Percentiles rank a stretch among this genome's conserved stretches.
phyloP scores from a whole-genome alignment of 2,888 invertebrate genomes.

The Autographa pulchrina region DNA sequence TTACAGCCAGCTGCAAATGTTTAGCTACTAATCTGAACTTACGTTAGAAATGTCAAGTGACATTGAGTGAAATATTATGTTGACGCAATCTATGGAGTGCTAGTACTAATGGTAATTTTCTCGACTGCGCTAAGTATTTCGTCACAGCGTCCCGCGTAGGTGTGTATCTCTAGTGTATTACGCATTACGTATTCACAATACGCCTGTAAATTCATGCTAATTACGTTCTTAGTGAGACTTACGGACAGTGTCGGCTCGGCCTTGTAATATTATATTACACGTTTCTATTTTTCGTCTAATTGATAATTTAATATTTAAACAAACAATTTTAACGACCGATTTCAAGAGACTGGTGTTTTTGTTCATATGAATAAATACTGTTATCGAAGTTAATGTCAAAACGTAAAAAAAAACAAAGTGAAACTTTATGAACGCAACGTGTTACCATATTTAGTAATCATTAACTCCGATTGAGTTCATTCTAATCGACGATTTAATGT shows the following conservation, averaged over 20 bases:
- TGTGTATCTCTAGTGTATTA: slow-evolving; percentile 62
- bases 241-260: slow-evolving; percentile 66
- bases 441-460: slow-evolving; percentile 59
- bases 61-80: slow-evolving; percentile 51
- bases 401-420: slow-evolving; percentile 27
- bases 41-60: slow-evolving; percentile 32
- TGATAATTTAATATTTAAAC: slow-evolving; percentile 42
- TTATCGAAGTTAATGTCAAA: not conserved
- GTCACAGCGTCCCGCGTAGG: slow-evolving; percentile 66
- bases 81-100: slow-evolving; percentile 39
- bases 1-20: not conserved
- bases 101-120: slow-evolving; percentile 48
- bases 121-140: slow-evolving; percentile 67
- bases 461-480: slow-evolving; percentile 68
- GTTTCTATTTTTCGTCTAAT: slow-evolving; percentile 49
- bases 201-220: slow-evolving; percentile 75
- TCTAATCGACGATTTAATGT: slow-evolving; percentile 71
- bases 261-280: slow-evolving; percentile 66
- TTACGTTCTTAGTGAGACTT: slow-evolving; percentile 63
- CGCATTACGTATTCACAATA: slow-evolving; percentile 70
- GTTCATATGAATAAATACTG: not conserved
- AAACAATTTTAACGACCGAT: slow-evolving; percentile 13
- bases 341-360: slow-evolving; percentile 3
- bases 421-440: slow-evolving; percentile 43
- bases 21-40: not conserved